phyloP scores from a whole-genome alignment of 2,888 invertebrate genomes.

The Harmothoe impar region DNA sequence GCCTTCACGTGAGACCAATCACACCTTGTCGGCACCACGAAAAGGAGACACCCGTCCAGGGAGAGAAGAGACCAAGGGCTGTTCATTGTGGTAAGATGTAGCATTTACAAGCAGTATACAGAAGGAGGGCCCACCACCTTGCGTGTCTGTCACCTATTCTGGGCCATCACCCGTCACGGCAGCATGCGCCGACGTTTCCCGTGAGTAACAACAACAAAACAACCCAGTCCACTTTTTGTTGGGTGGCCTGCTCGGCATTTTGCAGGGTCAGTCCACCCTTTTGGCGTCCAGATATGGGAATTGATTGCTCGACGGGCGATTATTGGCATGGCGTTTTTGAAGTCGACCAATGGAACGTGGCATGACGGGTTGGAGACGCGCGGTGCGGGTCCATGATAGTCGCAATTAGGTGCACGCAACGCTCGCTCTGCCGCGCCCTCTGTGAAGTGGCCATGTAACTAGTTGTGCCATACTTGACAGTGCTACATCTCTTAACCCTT shows the following conservation, averaged over 20 bases:
- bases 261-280: conserved; percentile 14
- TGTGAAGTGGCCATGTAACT: conserved; percentile 23
- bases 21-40: neutral
- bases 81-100: neutral
- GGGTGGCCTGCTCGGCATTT: neutral
- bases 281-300: neutral
- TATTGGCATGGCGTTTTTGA: conserved; percentile 7
- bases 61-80: too few relatives aligned
- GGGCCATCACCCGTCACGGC: neutral
- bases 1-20: neutral
- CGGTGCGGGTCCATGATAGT: conserved; percentile 9
- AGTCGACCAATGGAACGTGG: conserved; percentile 4
- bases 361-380: neutral
- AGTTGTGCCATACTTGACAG: neutral
- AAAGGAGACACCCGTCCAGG: neutral
- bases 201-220: neutral
- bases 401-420: neutral
- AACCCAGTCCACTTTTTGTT: neutral
- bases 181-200: neutral
- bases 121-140: neutral
- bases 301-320: neutral
- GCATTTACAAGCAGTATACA: neutral
- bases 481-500: too few relatives aligned
- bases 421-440: neutral
- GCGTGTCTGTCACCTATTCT: neutral